Conservation (phyloP, 2,888 invertebrate species). For the Caenorhabditis japonica region DNA sequence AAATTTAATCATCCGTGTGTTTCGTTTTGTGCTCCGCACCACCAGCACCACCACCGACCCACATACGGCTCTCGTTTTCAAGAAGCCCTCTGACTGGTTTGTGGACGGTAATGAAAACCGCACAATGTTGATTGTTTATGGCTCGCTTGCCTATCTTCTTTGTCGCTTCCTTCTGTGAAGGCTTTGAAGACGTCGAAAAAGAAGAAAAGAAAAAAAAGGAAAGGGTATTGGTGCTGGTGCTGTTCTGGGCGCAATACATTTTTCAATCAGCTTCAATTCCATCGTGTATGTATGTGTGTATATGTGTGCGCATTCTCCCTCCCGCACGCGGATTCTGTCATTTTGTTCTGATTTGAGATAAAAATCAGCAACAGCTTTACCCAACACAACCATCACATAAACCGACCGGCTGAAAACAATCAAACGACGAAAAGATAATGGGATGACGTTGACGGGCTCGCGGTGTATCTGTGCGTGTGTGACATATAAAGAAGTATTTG, state of each 20-base stretch:
- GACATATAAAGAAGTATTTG: slow-evolving; percentile 27
- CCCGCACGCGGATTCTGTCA: too few species aligned
- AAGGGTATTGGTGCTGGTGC: slow-evolving; percentile 8
- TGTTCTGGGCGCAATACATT: slow-evolving; percentile 34
- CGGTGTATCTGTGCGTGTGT: slow-evolving; percentile 13
- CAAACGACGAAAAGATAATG: neutral
- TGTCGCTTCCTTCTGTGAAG: slow-evolving; percentile 9
- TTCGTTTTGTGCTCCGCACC: slow-evolving; percentile 25
- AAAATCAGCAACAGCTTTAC: slow-evolving; percentile 1
- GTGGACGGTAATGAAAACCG: slow-evolving; percentile 52
- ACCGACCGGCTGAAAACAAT: slow-evolving; percentile 13
- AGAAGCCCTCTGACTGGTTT: slow-evolving; percentile 14
- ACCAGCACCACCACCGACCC: slow-evolving; percentile 17
- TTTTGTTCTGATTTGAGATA: slow-evolving; percentile 14
- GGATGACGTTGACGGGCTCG: slow-evolving; percentile 10
- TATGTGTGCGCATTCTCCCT: neutral
- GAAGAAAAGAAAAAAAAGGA: slow-evolving; percentile 2
- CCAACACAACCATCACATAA: neutral
- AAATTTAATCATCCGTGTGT: slow-evolving; percentile 51
- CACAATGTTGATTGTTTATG: slow-evolving; percentile 48
- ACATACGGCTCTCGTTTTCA: slow-evolving; percentile 28
- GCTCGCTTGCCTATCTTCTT: slow-evolving; percentile 27
- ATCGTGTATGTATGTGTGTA: too few species aligned
- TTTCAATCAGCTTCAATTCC: slow-evolving; percentile 40
- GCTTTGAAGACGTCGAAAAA: neutral